A percentile compares a stretch with the other conserved stretches of the same genome.
Evolutionary conservation across 2,797 vertebrate species (phyloP).

Genomic region (Merluccius polli): DNA sequence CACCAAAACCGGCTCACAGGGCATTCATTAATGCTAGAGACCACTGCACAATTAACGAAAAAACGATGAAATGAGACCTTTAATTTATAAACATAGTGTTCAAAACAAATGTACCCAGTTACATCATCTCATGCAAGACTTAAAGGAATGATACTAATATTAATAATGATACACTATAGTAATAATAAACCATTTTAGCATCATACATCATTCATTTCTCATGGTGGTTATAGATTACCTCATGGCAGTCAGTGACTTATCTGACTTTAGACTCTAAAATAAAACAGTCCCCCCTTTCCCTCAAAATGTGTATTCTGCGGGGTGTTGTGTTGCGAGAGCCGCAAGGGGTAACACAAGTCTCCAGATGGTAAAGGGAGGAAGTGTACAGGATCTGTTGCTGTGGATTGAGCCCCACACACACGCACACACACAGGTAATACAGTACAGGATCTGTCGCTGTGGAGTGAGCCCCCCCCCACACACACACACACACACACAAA

Average conservation of each 20-base stretch:
- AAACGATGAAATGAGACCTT: too few species aligned
- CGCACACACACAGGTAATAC: conserved; percentile 1
- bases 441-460: conserved; percentile 28
- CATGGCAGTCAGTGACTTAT: background rate
- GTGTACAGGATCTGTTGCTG: background rate
- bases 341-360: conserved; percentile 22
- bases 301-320: background rate
- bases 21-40: too few species aligned
- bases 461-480: too few species aligned
- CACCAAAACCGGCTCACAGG: too few species aligned
- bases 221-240: background rate
- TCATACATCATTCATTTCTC: background rate
- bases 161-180: background rate
- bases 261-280: too few species aligned
- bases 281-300: too few species aligned
- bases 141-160: background rate
- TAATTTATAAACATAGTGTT: background rate
- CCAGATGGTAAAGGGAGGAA: background rate
- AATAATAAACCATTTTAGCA: background rate
- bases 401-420: background rate
- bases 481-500: too few species aligned
- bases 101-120: background rate
- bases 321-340: conserved; percentile 26
- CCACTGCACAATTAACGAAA: too few species aligned
- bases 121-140: background rate